Evolutionary conservation across 1,140 invertebrate genomes (phyloP).

Genomic region (Eueides isabella): DNA sequence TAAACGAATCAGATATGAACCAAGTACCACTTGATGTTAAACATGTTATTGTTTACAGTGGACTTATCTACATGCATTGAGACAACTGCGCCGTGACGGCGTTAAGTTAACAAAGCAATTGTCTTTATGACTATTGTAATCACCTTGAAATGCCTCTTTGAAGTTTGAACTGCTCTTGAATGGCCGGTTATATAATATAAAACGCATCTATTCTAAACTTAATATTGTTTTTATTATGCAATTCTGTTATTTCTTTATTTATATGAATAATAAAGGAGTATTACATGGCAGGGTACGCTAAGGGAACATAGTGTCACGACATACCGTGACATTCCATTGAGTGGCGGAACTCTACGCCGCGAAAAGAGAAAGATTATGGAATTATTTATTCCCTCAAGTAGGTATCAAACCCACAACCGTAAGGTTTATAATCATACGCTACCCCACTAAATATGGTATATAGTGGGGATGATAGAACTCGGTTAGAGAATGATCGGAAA

Average conservation of each 20-base stretch:
- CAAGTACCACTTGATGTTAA: neutral
- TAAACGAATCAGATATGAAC: neutral
- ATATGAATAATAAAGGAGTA: neutral
- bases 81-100: neutral
- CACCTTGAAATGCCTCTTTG: conserved; percentile 6
- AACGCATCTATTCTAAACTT: neutral
- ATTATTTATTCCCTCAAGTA: no score
- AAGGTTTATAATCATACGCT: no score
- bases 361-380: no score
- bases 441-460: no score
- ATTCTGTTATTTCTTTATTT: neutral
- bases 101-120: conserved; percentile 5
- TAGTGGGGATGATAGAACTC: no score
- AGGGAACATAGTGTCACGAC: neutral
- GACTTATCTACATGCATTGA: neutral
- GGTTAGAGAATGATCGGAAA: no score
- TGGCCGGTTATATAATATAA: neutral
- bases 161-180: neutral
- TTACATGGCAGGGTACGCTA: neutral
- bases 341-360: no score
- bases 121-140: neutral
- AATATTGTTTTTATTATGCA: neutral
- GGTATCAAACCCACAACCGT: no score
- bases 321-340: no score
- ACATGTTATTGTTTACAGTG: neutral